A percentile compares a stretch with the other conserved stretches of the same genome.
These are phyloP conservation scores for Parus major DNA, from an alignment of 2,113 vertebrate species.

Conservation along the genomic window DNA sequence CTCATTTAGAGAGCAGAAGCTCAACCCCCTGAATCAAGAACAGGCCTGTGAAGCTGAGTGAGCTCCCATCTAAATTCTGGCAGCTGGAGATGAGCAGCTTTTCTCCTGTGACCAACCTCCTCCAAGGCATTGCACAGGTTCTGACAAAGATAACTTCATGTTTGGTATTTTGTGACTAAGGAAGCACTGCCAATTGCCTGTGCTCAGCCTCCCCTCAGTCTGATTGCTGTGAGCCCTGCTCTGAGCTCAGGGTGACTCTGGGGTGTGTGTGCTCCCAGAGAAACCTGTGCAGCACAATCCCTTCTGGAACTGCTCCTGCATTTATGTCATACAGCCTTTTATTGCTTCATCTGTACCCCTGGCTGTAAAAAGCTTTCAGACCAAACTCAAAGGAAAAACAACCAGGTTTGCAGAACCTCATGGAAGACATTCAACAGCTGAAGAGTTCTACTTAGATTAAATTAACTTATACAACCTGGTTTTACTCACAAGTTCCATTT, in stretches of 20 bases:
- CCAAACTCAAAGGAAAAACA: not conserved
- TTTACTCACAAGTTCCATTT: not conserved
- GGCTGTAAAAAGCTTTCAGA: not conserved
- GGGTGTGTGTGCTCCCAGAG: not conserved
- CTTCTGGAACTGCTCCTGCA: not conserved
- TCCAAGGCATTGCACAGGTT: not conserved
- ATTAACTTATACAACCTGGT: not conserved
- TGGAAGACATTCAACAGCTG: not conserved
- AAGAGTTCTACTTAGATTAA: not conserved
- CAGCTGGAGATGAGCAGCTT: not conserved
- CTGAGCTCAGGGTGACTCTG: not conserved
- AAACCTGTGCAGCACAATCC: not conserved
- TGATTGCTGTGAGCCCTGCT: not conserved
- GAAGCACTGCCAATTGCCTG: not conserved
- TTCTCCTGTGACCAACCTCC: not conserved
- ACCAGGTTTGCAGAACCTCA: not conserved
- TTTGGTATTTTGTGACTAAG: not conserved
- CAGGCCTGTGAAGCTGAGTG: not conserved
- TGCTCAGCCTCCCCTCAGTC: not conserved
- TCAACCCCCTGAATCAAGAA: not conserved
- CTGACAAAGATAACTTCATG: not conserved
- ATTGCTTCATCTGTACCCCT: not conserved
- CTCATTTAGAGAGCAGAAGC: not conserved
- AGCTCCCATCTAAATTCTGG: not conserved
- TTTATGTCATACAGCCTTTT: accelerated